Evolutionary conservation across 2,888 invertebrate species (phyloP).

Genomic region (Pseudococcus viburni): DNA sequence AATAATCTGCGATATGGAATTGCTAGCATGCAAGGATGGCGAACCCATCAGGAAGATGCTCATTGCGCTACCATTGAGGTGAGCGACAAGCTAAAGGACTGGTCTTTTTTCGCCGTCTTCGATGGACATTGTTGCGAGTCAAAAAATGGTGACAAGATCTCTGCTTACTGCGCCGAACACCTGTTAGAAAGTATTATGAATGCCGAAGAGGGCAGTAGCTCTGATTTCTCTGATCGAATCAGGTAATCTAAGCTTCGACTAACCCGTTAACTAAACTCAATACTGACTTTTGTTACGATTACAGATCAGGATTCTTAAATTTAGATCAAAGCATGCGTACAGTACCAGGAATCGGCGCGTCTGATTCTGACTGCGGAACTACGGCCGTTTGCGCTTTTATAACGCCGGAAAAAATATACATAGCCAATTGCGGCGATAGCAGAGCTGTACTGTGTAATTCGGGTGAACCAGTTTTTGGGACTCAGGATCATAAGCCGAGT

Average conservation of each 20-base stretch:
- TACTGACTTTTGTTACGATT: neutral
- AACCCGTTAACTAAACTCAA: neutral
- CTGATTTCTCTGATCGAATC: constrained; percentile 84
- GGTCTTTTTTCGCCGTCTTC: constrained; percentile 98
- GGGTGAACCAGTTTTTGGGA: constrained; percentile 87
- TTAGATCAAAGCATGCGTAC: constrained; percentile 75
- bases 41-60: constrained; percentile 98
- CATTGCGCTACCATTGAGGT: constrained; percentile 91
- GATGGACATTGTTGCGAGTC: constrained; percentile 96
- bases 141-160: constrained; percentile 72
- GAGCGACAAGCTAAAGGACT: constrained; percentile 77
- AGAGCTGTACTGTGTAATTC: constrained; percentile 91
- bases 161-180: constrained; percentile 91
- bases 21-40: constrained; percentile 98
- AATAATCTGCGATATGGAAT: constrained; percentile 92
- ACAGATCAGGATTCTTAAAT: constrained; percentile 71
- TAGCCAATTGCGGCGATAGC: constrained; percentile 96
- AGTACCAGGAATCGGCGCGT: constrained; percentile 87
- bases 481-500: constrained; percentile 91
- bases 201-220: constrained; percentile 89
- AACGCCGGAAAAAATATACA: constrained; percentile 85
- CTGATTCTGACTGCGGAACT: constrained; percentile 78
- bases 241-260: constrained; percentile 70
- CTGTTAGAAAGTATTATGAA: constrained; percentile 89
- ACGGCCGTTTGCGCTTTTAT: constrained; percentile 98